Percentiles rank a stretch among this genome's conserved stretches.
These are phyloP conservation scores for Reticulitermes lucifugus DNA, from an alignment of 2,888 invertebrate species.

Conservation along the genomic window DNA sequence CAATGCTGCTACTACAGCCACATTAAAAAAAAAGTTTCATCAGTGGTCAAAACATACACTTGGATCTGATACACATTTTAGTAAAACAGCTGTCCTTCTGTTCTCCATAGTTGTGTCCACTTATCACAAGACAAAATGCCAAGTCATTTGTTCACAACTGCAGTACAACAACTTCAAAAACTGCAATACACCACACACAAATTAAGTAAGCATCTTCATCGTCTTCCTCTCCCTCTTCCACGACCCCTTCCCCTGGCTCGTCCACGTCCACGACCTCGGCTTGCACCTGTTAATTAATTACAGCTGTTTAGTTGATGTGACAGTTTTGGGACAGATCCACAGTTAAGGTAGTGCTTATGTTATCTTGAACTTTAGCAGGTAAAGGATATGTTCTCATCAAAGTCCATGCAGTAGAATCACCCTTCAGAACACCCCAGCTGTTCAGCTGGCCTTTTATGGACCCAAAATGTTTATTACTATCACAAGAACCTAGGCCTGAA, in stretches of 20 bases:
- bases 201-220: constrained; percentile 54
- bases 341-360: too few relatives aligned
- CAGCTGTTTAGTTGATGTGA: too few relatives aligned
- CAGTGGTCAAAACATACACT: neutral
- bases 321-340: too few relatives aligned
- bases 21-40: neutral
- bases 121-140: neutral
- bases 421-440: too few relatives aligned
- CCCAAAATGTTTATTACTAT: too few relatives aligned
- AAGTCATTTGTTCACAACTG: neutral
- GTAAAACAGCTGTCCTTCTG: neutral
- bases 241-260: constrained; percentile 78
- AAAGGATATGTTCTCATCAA: too few relatives aligned
- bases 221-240: constrained; percentile 75
- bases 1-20: neutral
- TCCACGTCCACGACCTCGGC: constrained; percentile 70
- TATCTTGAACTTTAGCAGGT: too few relatives aligned
- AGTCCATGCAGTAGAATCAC: too few relatives aligned
- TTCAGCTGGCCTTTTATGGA: too few relatives aligned
- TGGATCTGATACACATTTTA: neutral
- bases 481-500: too few relatives aligned
- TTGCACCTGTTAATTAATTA: constrained; percentile 50
- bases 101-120: neutral
- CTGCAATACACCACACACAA: neutral
- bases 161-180: neutral